Evolutionary conservation across 2,797 vertebrate species (phyloP).

Genomic region (Merluccius polli): DNA sequence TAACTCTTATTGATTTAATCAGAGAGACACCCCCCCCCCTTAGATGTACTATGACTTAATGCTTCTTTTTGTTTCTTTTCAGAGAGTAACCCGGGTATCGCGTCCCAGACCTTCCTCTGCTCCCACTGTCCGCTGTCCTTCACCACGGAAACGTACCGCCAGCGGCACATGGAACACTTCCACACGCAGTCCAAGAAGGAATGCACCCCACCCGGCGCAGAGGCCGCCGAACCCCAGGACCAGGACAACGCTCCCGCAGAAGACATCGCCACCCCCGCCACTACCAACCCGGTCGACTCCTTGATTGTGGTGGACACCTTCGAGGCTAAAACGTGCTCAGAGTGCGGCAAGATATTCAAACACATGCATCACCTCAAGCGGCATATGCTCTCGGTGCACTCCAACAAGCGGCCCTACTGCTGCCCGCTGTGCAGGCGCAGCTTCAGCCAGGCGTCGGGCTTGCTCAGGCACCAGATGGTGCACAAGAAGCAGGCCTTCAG

Average conservation of each 20-base stretch:
- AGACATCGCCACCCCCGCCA: not conserved
- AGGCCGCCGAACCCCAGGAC: constrained; percentile 26
- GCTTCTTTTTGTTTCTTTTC: not conserved
- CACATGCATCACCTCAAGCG: constrained; percentile 68
- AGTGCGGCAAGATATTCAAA: constrained; percentile 71
- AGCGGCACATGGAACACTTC: constrained; percentile 58
- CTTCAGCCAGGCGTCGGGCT: constrained; percentile 72
- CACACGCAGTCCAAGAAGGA: constrained; percentile 43
- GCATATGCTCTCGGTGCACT: constrained; percentile 73
- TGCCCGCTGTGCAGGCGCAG: constrained; percentile 70
- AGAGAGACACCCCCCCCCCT: not conserved
- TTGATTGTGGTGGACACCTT: constrained; percentile 22
- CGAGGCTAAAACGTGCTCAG: constrained; percentile 49
- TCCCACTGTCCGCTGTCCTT: constrained; percentile 68
- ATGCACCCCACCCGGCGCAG: constrained; percentile 9
- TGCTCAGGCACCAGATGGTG: constrained; percentile 70
- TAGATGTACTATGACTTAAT: not conserved
- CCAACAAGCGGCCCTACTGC: constrained; percentile 75
- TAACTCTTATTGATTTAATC: not conserved
- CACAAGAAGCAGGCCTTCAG: constrained; percentile 48
- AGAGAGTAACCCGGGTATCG: constrained; percentile 42
- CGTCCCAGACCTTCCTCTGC: constrained; percentile 59
- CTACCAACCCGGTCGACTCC: constrained; percentile 4
- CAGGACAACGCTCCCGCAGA: not conserved
- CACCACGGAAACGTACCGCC: constrained; percentile 70